Evolutionary conservation across 1,140 invertebrate species (phyloP).

Genomic region (Achatina immaculata): DNA sequence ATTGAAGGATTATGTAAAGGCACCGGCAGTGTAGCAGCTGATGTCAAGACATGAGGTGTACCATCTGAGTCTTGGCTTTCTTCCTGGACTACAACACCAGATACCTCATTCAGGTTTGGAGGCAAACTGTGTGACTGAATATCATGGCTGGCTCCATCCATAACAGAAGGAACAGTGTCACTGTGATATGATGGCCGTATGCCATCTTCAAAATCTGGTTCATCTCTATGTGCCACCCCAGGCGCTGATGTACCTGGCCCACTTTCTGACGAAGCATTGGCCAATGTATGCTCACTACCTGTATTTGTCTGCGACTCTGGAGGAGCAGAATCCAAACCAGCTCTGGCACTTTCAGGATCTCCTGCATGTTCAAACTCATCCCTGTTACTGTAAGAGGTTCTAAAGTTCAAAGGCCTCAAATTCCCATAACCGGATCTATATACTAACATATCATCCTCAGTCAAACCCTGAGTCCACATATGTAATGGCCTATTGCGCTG

Average conservation of each 20-base stretch:
- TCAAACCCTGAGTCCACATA: not conserved
- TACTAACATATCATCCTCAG: not conserved
- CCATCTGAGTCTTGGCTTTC: not conserved
- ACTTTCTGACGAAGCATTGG: not conserved
- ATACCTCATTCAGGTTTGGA: constrained; percentile 1
- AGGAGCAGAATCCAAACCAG: not conserved
- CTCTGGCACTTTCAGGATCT: not conserved
- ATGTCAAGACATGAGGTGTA: not conserved
- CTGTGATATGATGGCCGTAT: not conserved
- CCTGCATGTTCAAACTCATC: not conserved
- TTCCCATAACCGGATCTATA: not conserved
- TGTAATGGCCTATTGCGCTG: not conserved
- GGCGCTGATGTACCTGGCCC: not conserved
- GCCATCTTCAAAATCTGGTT: not conserved
- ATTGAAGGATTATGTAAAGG: not conserved
- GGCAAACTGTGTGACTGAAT: not conserved
- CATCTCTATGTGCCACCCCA: not conserved
- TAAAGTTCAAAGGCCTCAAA: not conserved
- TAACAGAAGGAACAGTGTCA: not conserved
- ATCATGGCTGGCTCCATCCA: not conserved
- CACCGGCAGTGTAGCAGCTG: not conserved
- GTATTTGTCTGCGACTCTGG: not conserved
- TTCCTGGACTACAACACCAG: not conserved
- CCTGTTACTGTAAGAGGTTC: not conserved
- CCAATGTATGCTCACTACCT: not conserved